Conservation (phyloP, 1,140 invertebrate species). For the Sitophilus oryzae region DNA sequence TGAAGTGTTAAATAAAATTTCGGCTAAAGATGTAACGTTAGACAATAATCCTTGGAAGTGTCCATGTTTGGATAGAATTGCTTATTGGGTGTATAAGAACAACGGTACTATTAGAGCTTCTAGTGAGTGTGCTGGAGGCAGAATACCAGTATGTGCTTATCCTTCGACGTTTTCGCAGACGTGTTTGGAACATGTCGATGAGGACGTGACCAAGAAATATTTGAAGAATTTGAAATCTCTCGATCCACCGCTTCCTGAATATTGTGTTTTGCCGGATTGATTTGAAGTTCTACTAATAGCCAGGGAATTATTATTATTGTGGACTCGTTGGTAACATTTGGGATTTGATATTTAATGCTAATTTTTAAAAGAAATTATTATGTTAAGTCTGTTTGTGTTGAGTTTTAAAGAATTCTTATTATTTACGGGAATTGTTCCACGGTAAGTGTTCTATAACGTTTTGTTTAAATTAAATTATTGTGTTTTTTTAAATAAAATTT, state of each 20-base stretch:
- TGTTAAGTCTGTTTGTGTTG: too few relatives aligned
- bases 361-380: too few relatives aligned
- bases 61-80: constrained; percentile 19
- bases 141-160: constrained; percentile 16
- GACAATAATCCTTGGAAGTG: constrained; percentile 27
- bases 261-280: not conserved
- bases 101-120: constrained; percentile 8
- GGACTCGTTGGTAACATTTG: not conserved
- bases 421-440: too few relatives aligned
- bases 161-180: constrained; percentile 7
- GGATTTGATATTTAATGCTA: too few relatives aligned
- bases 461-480: too few relatives aligned
- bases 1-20: constrained; percentile 18
- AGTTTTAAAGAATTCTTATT: too few relatives aligned
- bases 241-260: not conserved
- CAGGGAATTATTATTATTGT: not conserved
- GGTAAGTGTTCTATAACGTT: too few relatives aligned
- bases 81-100: constrained; percentile 14
- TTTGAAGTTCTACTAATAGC: not conserved
- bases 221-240: not conserved
- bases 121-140: not conserved
- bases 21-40: constrained; percentile 14
- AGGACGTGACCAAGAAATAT: constrained; percentile 4
- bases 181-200: constrained; percentile 17
- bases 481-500: too few relatives aligned